Evolutionary conservation across 2,888 invertebrate genomes (phyloP), one percentile per base, ranked within the genome.

Genomic region (Yponomeuta sedellus): DNA sequence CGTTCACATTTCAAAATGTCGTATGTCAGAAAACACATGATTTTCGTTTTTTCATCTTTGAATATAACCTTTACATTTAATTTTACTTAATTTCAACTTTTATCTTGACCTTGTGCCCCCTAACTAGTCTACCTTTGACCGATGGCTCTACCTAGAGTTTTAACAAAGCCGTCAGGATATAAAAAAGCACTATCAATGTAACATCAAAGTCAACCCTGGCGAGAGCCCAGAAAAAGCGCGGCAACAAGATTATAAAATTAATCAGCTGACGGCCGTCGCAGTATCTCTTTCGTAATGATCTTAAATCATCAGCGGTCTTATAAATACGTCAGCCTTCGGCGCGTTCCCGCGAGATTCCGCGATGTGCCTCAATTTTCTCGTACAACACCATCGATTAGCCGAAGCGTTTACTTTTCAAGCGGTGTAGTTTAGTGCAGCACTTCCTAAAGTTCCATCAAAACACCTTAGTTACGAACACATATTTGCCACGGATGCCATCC

Each of bases 261-360:
- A 62, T 34, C 39, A 62, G 19, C 8, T 19, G 62, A 16, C 34
- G 28, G 61, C 6, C 62, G 62, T 39, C 62, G 62, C 34, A n/a
- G 28, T 34, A 62, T 28, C n/a, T 62, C 62, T 62, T 62, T 62
- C 39, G 34, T 62, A 62, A 62, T 62, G 19, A 62, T 34, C 19
- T 28, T 62, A 62, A 62, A 62, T 62, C 62, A 62, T 39, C 62
- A 34, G 34, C 62, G 10, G 0, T 52, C 44, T 62, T 62, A 62
- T 39, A 62, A 62, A 62, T 62, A 62, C 6, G n/a, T 62, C 62
- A 19, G 16, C 34, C 34, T 62, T 39, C 39, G 62, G 19, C 62
- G 39, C 10, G 34, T 28, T 62, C 62, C 44, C 44, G 44, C 44
- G 44, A 52, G 16, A 52, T 62, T 34, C 44, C 44, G 16, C 44